Base-by-base conservation (phyloP, 2,888 invertebrate genomes). In the Drosophila mercatorum region DNA sequence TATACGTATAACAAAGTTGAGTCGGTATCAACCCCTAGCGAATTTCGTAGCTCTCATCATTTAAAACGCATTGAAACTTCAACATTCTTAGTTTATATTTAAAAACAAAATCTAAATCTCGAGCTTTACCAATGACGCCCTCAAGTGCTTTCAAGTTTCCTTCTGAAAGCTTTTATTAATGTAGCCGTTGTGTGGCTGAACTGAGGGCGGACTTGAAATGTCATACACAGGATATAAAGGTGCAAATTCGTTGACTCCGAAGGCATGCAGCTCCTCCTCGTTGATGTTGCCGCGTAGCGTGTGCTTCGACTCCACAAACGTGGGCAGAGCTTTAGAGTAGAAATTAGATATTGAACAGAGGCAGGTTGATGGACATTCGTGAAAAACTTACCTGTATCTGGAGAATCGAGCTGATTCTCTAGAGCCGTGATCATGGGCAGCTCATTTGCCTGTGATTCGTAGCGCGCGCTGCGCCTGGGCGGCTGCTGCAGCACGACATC, bases 191-290 rank as follows among this genome's bases (percentile, higher is more conserved):
- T 68, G 17, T 0, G 74, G 61, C 3, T 73, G 31, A 57, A 71
- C 60, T 0, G 85, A 72, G 3, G 65, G 79, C 2, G 88, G 82
- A 68, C 79, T 87, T 3, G 90, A 81, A 62, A 91, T 80, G 66
- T 81, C 80, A 56, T 90, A 93, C 5, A 93, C 92, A 0, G 93
- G 92, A 89, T 93, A 93, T 11, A 92, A 72, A 2, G 93, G 93
- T 1, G 92, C 75, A 76, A 92, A 93, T 60, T 89, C 90, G 57
- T 85, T 87, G 22, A 69, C 64, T 0, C 87, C 90, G 47, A 91
- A 84, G 0, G 90, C 80, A 46, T 89, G 79, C 31, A 91, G 81
- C 36, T 90, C 91, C 55, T 91, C 91, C 38, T 90, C 92, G 52
- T 89, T 86, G 43, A 91, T 88, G 22, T 90, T 88, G 49, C 86